Conservation (phyloP, 2,113 vertebrate species). For the Myotis lucifugus region DNA sequence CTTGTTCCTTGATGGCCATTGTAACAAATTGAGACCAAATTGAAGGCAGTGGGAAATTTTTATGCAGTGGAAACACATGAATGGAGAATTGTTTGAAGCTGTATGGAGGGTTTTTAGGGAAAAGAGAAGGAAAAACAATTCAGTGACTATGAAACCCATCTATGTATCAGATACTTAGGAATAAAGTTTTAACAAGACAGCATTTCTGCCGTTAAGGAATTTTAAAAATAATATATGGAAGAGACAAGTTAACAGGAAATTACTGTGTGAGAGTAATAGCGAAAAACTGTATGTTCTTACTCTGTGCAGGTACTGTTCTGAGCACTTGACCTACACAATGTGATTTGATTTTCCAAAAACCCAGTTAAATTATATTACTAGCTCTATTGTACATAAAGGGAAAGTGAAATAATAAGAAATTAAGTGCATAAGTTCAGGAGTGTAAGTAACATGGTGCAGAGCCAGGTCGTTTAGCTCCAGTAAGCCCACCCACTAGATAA, state of each 20-base stretch:
- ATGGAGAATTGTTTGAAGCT: neutral
- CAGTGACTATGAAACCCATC: neutral
- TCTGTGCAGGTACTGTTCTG: neutral
- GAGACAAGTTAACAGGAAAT: neutral
- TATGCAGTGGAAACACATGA: neutral
- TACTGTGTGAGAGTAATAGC: neutral
- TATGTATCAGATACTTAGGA: neutral
- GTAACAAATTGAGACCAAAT: neutral
- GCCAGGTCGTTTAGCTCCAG: neutral
- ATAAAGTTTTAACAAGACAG: neutral
- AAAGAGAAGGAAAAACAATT: neutral
- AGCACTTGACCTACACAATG: neutral
- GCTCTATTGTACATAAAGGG: neutral
- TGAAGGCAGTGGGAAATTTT: neutral
- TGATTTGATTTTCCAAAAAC: neutral
- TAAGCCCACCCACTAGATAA: neutral
- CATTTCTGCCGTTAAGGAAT: neutral
- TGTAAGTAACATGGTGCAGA: neutral
- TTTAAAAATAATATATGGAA: neutral
- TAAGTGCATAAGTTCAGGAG: neutral
- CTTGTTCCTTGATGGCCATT: neutral
- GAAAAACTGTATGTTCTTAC: neutral
- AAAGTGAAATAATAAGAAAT: neutral
- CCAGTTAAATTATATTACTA: neutral
- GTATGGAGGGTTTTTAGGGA: neutral